Base-by-base conservation (phyloP, 2,113 vertebrate species). In the Verasper variegatus region DNA sequence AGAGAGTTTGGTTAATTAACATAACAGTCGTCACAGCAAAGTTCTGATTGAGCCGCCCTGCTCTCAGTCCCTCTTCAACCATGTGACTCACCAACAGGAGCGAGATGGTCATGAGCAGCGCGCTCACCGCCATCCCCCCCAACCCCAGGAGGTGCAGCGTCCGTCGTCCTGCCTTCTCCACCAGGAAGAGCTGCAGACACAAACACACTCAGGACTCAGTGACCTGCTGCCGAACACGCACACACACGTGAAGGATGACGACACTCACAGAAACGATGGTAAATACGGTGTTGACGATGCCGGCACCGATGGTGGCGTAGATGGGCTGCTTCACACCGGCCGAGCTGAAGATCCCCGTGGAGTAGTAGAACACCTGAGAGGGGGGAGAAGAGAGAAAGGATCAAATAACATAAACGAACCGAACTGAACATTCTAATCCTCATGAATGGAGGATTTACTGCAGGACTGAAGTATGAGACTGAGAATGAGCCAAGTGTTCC, bases 241-340 rank as follows among this genome's bases (percentile, higher is more conserved):
- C 52, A 55, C 3, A n/a, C 3, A 51, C 47, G 1, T 6, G 18
- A 4, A 1, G 40, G 40, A 11, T 1, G 42, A 8, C 3, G 10
- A 15, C 31, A 86, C 97, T 95, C 90, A 99, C 97, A 35, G 97
- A 99, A 0, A 99, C 96, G 0, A 99, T 82, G 0, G 98, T 99
- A 87, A 99, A 99, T 79, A 98, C 17, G 0, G 95, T 96, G 85
- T 99, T 99, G 5, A 99, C 96, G 5, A 94, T 84, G 0, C 97
- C 98, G 0, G 97, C 96, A n/a, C 97, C 97, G 9, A 99, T 98
- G 31, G 98, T 99, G 67, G 97, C 97, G 10, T 96, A 97, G 37
- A 98, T 88, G 0, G 98, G 97, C 76, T 99, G 65, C 1, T 86
- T 13, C 8, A 99, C 97, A 0, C 96, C 96, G 0, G 98, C 97